Evolutionary conservation across 2,113 vertebrate species (phyloP).

Genomic region (Bambusicola thoracicus): DNA sequence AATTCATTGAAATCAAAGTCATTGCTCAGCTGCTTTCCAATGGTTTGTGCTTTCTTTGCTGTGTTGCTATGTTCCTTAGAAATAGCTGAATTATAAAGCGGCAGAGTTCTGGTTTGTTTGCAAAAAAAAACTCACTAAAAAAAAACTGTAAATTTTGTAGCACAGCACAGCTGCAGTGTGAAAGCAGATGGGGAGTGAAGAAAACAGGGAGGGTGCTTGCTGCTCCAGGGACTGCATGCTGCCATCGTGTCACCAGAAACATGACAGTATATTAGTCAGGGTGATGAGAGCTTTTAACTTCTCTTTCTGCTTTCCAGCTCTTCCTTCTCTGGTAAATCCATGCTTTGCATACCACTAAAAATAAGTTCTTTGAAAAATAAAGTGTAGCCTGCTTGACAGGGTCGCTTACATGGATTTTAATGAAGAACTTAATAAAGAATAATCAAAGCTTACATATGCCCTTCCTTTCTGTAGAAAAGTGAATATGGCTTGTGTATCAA

Average conservation of each 20-base stretch:
- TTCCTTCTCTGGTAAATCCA: not conserved
- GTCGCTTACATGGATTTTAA: not conserved
- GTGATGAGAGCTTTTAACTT: not conserved
- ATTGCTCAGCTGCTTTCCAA: not conserved
- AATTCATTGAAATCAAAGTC: not conserved
- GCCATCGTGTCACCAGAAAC: not conserved
- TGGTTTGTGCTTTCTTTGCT: not conserved
- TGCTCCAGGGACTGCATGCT: not conserved
- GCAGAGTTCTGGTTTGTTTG: not conserved
- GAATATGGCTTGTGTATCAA: not conserved
- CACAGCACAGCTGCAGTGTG: not conserved
- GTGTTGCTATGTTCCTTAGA: not conserved
- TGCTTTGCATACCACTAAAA: not conserved
- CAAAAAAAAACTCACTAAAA: not conserved
- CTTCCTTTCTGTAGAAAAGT: not conserved
- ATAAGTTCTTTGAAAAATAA: not conserved
- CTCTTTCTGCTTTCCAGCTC: not conserved
- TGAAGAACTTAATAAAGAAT: not conserved
- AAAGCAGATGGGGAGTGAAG: not conserved
- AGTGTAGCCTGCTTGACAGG: not conserved
- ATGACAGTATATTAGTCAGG: accelerated
- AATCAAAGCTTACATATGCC: not conserved
- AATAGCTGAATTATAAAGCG: not conserved
- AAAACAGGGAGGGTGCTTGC: not conserved
- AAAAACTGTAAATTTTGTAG: not conserved